These are phyloP conservation scores for Athalia cordata DNA, from an alignment of 2,888 invertebrate species.

Conservation along the genomic window DNA sequence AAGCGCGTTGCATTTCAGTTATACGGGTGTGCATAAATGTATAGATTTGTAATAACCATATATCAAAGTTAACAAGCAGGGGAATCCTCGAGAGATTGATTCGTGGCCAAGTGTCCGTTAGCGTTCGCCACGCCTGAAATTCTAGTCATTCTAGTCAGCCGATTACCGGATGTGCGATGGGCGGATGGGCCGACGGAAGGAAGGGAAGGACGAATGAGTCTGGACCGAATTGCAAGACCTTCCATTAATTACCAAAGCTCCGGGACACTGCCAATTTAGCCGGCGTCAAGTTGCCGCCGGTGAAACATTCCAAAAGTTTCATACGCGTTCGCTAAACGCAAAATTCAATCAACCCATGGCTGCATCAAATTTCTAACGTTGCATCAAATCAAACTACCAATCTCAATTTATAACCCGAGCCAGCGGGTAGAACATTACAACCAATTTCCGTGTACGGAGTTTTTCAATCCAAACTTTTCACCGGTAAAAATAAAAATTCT, in stretches of 20 bases:
- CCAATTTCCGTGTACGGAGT: no score
- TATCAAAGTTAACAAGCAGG: conserved; percentile 29
- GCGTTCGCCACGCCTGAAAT: conserved; percentile 37
- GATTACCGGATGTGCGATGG: conserved; percentile 38
- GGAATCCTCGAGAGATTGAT: conserved; percentile 40
- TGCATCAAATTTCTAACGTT: no score
- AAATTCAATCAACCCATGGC: conserved; percentile 1
- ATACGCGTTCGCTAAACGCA: neutral
- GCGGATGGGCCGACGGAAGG: conserved; percentile 12
- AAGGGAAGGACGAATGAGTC: neutral
- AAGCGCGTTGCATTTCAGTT: neutral
- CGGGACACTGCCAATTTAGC: conserved; percentile 42
- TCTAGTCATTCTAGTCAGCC: conserved; percentile 6
- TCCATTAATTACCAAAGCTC: conserved; percentile 38
- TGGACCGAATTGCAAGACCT: conserved; percentile 40
- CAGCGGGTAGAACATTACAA: no score
- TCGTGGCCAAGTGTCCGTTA: conserved; percentile 28
- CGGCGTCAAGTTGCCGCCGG: conserved; percentile 19
- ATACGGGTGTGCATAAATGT: neutral
- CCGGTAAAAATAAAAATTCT: no score
- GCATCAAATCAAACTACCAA: no score
- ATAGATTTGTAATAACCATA: conserved; percentile 41
- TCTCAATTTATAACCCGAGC: neutral
- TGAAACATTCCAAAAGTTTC: conserved; percentile 19
- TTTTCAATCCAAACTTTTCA: no score